phyloP scores from a whole-genome alignment of 64 coral and sea anemone genomes.

The Pachyseris speciosa region DNA sequence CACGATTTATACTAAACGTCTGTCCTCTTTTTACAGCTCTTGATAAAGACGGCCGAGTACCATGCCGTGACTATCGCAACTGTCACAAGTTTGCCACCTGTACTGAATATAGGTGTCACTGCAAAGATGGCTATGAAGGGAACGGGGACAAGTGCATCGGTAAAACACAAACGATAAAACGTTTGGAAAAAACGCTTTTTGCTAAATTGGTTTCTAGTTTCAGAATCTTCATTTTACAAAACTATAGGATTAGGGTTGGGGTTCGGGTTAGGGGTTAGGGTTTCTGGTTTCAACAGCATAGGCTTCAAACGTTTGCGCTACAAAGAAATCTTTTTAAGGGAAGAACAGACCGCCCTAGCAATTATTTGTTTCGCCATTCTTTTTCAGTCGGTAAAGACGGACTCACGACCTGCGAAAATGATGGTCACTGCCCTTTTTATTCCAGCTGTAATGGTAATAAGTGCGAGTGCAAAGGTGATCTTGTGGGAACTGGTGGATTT shows the following conservation, averaged over 20 bases:
- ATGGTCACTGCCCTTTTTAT: neutral
- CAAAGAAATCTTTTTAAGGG: too few species aligned
- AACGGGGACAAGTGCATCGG: neutral
- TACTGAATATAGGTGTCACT: neutral
- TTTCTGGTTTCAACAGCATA: too few species aligned
- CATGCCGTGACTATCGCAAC: neutral
- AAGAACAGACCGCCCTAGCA: too few species aligned
- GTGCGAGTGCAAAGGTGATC: neutral
- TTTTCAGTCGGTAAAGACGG: neutral
- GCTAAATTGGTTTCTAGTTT: too few species aligned
- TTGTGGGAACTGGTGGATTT: neutral
- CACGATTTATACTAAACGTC: too few species aligned
- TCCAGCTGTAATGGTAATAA: neutral
- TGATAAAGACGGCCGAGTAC: neutral
- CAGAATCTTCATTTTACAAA: too few species aligned
- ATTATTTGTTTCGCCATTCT: too few species aligned
- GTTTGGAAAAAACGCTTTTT: too few species aligned
- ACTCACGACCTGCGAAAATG: neutral
- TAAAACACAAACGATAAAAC: neutral
- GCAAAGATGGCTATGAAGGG: neutral
- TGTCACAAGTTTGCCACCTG: neutral
- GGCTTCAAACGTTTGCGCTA: too few species aligned
- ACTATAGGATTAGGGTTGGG: too few species aligned
- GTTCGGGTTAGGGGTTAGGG: too few species aligned
- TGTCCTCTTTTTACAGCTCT: neutral